Conservation (phyloP, 2,797 vertebrate species). For the Perodicticus potto region DNA sequence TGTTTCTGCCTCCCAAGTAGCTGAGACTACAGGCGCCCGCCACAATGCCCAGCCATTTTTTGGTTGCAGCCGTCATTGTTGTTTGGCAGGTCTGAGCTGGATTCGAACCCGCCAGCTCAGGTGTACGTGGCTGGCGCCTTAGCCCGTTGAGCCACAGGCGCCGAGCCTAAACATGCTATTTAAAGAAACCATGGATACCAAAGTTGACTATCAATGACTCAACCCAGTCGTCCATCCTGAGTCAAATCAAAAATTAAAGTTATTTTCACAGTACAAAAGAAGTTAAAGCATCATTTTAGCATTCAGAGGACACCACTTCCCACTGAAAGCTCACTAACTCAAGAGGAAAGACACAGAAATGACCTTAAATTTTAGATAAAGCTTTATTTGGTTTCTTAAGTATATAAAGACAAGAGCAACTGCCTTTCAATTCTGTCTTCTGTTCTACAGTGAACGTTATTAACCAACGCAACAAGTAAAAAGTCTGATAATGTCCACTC, state of each 20-base stretch:
- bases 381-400: slow-evolving; percentile 37
- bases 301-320: slow-evolving; percentile 46
- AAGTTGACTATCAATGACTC: slow-evolving; percentile 18
- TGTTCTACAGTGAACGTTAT: slow-evolving; percentile 62
- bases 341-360: slow-evolving; percentile 57
- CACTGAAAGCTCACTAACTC: slow-evolving; percentile 7
- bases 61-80: too few species aligned
- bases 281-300: background rate
- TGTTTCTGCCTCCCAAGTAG: too few species aligned
- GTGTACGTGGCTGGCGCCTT: too few species aligned
- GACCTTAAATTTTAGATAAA: slow-evolving; percentile 38
- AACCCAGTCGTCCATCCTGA: background rate
- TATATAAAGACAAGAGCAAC: slow-evolving; percentile 50
- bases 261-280: background rate
- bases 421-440: slow-evolving; percentile 48
- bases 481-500: background rate
- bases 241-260: background rate
- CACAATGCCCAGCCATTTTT: too few species aligned
- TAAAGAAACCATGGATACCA: background rate
- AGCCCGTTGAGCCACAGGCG: too few species aligned
- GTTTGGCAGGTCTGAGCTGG: too few species aligned
- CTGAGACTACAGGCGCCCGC: too few species aligned
- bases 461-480: slow-evolving; percentile 31
- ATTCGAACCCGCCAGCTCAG: too few species aligned
- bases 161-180: slow-evolving; percentile 16